Base-by-base conservation (phyloP, 2,888 invertebrate genomes). In the Corbicula japonica region DNA sequence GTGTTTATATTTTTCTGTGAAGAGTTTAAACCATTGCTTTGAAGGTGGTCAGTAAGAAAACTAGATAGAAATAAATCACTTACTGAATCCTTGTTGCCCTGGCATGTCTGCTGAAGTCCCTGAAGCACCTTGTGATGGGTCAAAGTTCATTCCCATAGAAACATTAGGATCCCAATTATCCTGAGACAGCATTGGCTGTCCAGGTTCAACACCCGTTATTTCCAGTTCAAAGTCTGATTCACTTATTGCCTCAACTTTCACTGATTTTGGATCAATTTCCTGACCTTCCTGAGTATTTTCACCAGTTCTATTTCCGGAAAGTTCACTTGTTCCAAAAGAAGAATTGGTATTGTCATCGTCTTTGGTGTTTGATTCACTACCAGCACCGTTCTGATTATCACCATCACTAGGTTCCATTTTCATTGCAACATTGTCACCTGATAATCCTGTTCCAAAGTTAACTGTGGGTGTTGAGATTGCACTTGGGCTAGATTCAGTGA, bases 261-360 rank as follows among this genome's bases (percentile, higher is more conserved):
- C n/a, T n/a, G n/a, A n/a, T n/a, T n/a, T 52, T 26, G 2, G 52
- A 28, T 58, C 58, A 35, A 34, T 54, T 18, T 66, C 66, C n/a
- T 30, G 15, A 23, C 35, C 15, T 28, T 26, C 48, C 48, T 26
- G n/a, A n/a, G n/a, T 21, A 28, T 28, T 35, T 1, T 52, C 65
- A 21, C 50, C 52, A 15, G 65, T 35, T 52, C 26, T 50, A 18
- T 32, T 38, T 38, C 54, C 54, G 34, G 54, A 52, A 26, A 38
- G 35, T 23, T 66, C 54, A 52, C 41, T 41, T n/a, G 54, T 38
- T 28, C 34, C 52, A 5, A 35, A 35, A 10, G 62, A 48, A 26
- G 50, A 52, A 38, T 65, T 52, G 6, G 65, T 65, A 35, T 65
- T 65, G 1, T 65, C 52, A 52, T 65, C 52, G 15, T 52, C 65